Base-by-base conservation (phyloP, 2,888 invertebrate genomes). In the Pseudoips prasinana region DNA sequence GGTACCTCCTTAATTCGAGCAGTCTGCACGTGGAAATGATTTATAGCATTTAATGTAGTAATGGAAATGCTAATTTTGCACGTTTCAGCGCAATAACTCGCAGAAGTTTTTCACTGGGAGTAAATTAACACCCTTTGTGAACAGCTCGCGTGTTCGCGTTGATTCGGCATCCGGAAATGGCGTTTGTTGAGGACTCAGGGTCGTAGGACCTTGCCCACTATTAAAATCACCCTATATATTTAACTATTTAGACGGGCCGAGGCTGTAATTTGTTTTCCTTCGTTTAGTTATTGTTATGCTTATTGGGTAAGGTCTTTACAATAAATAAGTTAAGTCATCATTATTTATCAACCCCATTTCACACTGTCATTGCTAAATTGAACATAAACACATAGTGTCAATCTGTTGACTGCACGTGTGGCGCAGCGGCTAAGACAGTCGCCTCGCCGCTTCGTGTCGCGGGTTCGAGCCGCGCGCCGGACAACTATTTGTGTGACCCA, bases 71-170 rank as follows among this genome's bases (percentile, higher is more conserved):
- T 66, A 73, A 73, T 73, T 68, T 62, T 29, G 60, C 60, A 59
- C 58, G 51, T 64, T 65, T 53, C 52, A 57, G 61, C 40, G 58
- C 61, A 60, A 67, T 68, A 64, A 66, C 58, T 58, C 50, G 56
- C 24, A 25, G 45, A 52, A 42, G 48, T 57, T 68, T 72, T 68
- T 64, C 62, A 64, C 65, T 58, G 67, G 60, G 64, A 66, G 64
- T 68, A 73, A 80, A 80, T 83, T 80, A 84, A 73, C 75, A 72
- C 73, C 71, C 71, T 64, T 76, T 74, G 72, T 73, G 36, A 45
- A 41, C 38, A 56, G 66, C 48, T 83, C 57, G 80, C 82, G 83
- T 80, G 82, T 62, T 56, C 58, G 53, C 47, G 47, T 55, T 69
- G 69, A 72, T 68, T 73, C 62, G 66, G 66, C 68, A 56, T 60